phyloP scores from a whole-genome alignment of 2,797 vertebrate species.

The Poecilia gillii region DNA sequence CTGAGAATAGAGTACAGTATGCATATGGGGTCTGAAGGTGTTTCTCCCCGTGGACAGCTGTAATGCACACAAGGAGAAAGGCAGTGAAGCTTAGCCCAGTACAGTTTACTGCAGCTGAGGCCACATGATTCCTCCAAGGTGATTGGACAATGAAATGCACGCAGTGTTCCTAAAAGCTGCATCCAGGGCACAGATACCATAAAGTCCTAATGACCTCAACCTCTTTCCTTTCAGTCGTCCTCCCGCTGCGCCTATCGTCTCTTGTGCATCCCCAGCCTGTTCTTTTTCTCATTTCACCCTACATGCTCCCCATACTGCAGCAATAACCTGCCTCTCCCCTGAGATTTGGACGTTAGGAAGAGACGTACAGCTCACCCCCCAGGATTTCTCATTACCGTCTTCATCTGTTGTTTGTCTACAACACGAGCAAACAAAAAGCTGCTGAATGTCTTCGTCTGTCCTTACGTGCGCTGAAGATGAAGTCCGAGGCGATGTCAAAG shows the following conservation, averaged over 20 bases:
- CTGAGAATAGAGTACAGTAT: slow-evolving; percentile 12
- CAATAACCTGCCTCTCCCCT: slow-evolving; percentile 36
- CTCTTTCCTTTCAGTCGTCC: background rate
- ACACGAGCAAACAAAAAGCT: slow-evolving; percentile 4
- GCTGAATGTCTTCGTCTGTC: background rate
- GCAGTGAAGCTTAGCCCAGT: slow-evolving; percentile 56
- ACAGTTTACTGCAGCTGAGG: slow-evolving; percentile 66
- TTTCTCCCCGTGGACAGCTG: slow-evolving; percentile 38
- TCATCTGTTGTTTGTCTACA: slow-evolving; percentile 10
- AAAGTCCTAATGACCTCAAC: slow-evolving; percentile 68
- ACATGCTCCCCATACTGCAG: slow-evolving; percentile 53
- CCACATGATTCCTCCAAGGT: slow-evolving; percentile 63
- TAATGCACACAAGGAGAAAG: slow-evolving; percentile 39
- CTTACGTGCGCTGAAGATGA: slow-evolving; percentile 96
- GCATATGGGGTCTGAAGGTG: slow-evolving; percentile 23
- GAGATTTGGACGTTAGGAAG: slow-evolving; percentile 24
- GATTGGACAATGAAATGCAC: slow-evolving; percentile 52
- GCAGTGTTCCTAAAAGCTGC: slow-evolving; percentile 61
- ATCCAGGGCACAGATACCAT: slow-evolving; percentile 62
- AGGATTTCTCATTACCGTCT: slow-evolving; percentile 27
- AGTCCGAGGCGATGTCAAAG: slow-evolving; percentile 94
- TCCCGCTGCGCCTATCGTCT: slow-evolving; percentile 25
- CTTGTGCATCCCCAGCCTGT: slow-evolving; percentile 16
- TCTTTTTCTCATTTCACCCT: slow-evolving; percentile 28
- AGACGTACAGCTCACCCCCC: slow-evolving; percentile 24